Percentiles rank a stretch among this genome's conserved stretches.
phyloP scores from a whole-genome alignment of 1,140 invertebrate genomes.

The Aphelenchoides besseyi region DNA sequence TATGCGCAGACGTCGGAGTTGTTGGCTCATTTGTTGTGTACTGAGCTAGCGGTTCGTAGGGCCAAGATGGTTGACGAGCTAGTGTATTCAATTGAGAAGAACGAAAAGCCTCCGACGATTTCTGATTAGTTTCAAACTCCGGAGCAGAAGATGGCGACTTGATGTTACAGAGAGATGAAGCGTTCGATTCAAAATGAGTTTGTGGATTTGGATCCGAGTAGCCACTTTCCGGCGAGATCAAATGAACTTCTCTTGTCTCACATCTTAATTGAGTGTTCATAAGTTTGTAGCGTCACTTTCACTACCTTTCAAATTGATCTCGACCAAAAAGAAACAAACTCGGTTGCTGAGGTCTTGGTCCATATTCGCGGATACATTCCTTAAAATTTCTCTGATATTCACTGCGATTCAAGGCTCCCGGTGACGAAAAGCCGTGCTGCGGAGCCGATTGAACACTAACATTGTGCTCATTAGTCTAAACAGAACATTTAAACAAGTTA shows the following conservation, averaged over 20 bases:
- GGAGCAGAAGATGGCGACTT: not conserved
- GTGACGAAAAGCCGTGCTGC: not conserved
- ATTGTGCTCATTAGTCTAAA: not conserved
- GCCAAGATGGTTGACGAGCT: not conserved
- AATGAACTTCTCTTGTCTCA: not conserved
- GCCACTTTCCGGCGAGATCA: not conserved
- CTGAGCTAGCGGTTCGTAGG: not conserved
- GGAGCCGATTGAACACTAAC: not conserved
- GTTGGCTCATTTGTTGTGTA: too few relatives aligned
- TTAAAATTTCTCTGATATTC: not conserved
- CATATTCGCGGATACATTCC: not conserved
- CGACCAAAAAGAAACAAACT: conserved; percentile 12
- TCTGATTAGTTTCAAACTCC: not conserved
- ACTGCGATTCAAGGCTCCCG: not conserved
- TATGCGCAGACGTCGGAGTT: not conserved
- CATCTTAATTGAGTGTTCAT: not conserved
- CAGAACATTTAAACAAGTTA: not conserved
- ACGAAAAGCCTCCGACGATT: too few relatives aligned
- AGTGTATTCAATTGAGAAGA: too few relatives aligned
- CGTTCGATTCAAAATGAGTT: not conserved
- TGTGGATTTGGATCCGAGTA: not conserved
- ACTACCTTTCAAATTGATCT: conserved; percentile 2
- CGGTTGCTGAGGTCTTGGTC: not conserved
- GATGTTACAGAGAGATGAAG: not conserved
- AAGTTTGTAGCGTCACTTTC: too few relatives aligned